Evolutionary conservation across 2,113 vertebrate species (phyloP).

Genomic region (Motacilla alba): DNA sequence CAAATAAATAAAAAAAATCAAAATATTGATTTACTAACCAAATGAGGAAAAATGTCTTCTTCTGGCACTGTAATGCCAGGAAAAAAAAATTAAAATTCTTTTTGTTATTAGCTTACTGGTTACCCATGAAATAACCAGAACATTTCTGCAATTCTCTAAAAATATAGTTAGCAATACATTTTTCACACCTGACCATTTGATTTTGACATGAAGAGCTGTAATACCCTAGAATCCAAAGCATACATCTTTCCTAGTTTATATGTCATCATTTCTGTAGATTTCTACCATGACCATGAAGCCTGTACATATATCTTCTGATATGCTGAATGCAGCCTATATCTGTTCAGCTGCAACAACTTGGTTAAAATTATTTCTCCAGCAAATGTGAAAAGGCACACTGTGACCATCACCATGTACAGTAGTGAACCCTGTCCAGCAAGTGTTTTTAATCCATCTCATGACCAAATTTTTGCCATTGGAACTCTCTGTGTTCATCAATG

Average conservation of each 20-base stretch:
- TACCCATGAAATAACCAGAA: background rate
- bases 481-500: background rate
- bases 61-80: background rate
- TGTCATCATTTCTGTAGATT: background rate
- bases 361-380: background rate
- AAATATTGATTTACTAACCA: background rate
- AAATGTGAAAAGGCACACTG: background rate
- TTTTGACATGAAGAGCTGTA: background rate
- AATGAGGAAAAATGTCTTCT: background rate
- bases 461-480: background rate
- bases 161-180: background rate
- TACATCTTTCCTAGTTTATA: background rate
- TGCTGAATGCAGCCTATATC: background rate
- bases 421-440: background rate
- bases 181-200: background rate
- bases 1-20: background rate
- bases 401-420: background rate
- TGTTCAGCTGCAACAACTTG: background rate
- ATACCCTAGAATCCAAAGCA: background rate
- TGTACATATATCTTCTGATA: background rate
- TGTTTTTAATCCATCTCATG: background rate
- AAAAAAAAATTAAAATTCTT: background rate
- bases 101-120: background rate
- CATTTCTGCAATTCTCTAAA: background rate
- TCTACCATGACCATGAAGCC: background rate